phyloP scores from a whole-genome alignment of 2,888 invertebrate species.

The Ligdia adustata region DNA sequence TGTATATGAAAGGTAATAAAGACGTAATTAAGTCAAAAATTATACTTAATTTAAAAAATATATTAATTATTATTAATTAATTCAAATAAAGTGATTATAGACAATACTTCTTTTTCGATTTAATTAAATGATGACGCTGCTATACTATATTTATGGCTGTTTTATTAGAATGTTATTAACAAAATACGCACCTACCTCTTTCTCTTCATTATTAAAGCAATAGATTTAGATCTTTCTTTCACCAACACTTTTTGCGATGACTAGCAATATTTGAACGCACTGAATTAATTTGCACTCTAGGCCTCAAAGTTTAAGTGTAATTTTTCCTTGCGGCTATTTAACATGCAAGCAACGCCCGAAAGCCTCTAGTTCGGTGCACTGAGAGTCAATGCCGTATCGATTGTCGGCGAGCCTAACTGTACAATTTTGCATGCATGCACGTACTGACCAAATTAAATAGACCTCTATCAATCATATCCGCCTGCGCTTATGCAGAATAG shows the following conservation, averaged over 20 bases:
- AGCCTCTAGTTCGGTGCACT: constrained; percentile 40
- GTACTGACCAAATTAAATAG: constrained; percentile 55
- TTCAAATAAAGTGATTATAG: too few species aligned
- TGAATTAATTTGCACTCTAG: background rate
- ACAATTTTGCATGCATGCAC: constrained; percentile 83
- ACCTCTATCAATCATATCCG: too few species aligned
- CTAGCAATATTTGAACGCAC: background rate
- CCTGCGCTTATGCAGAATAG: too few species aligned
- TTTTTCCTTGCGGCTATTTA: constrained; percentile 5
- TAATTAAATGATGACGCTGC: too few species aligned
- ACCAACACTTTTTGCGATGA: background rate
- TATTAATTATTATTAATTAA: too few species aligned
- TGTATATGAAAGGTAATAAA: too few species aligned
- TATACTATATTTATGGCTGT: too few species aligned
- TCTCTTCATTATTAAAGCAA: constrained; percentile 11
- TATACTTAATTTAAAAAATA: too few species aligned
- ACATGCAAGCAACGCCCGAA: constrained; percentile 20
- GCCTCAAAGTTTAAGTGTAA: background rate
- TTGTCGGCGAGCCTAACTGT: constrained; percentile 61
- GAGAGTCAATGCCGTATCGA: constrained; percentile 40
- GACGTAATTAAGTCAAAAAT: too few species aligned
- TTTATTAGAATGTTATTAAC: too few species aligned
- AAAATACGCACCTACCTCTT: constrained; percentile 7
- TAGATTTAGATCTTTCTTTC: too few species aligned
- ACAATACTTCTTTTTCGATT: too few species aligned